Evolutionary conservation across 2,113 vertebrate genomes (phyloP), one percentile per base, ranked within the genome.

Genomic region (Hippocampus abdominalis): DNA sequence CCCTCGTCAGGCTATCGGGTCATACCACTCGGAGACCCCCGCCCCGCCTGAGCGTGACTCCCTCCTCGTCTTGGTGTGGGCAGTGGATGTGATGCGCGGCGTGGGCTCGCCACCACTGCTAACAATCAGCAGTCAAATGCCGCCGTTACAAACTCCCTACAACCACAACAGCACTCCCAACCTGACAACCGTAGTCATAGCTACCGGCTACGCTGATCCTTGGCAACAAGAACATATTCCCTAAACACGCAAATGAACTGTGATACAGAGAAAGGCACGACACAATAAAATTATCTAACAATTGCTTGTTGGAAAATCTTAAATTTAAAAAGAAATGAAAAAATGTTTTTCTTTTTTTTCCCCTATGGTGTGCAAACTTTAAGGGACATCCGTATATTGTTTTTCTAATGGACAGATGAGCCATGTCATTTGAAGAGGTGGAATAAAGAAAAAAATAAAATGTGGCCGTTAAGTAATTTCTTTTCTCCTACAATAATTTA

Each of bases 1-100:
- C 86, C 48, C 21, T 66, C 85, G 89, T 88, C 91, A 88, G 49
- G 67, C 73, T 75, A 84, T 84, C 89, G 85, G 89, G 89, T 90
- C 90, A 91, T 89, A 89, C 82, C 88, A 88, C 87, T 71, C 79
- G 74, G 72, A 86, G 82, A 83, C 86, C 86, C 83, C 84, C 82
- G 87, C 86, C 89, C 23, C 23, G 4, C 51, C 10, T 3, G 27
- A 60, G 78, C 78, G 86, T 90, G 88, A 88, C 88, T 87, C 83
- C 83, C 86, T 89, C 83, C 21, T 27, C 23, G 80, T 78, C 83
- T 87, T 84, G 87, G 82, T 87, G 84, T 86, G 84, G 84, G 85
- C 79, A 32, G 57, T 32, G 83, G 78, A 75, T 83, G 81, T 82
- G 83, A 88, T 88, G 82, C 81, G 79, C 80, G 44, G 84, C 87